phyloP scores from a whole-genome alignment of 2,113 vertebrate species.

The Odontesthes bonariensis region DNA sequence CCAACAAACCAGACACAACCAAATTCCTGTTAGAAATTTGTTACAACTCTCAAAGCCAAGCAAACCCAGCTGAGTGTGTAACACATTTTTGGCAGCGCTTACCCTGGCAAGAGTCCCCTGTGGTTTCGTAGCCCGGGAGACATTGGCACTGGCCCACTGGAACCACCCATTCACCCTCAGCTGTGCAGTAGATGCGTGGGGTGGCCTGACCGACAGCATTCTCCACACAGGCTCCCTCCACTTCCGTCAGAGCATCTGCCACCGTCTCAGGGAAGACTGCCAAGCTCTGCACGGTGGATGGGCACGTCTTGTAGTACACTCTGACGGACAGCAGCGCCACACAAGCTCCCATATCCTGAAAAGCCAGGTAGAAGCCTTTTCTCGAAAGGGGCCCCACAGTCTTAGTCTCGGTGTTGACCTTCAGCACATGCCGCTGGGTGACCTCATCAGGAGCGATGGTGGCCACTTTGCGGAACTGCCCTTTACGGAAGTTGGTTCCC shows the following conservation, averaged over 20 bases:
- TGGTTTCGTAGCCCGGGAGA: slow-evolving; percentile 86
- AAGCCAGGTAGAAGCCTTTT: slow-evolving; percentile 96
- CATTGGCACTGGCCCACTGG: slow-evolving; percentile 94
- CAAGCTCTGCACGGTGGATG: slow-evolving; percentile 84
- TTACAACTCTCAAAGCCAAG: slow-evolving; percentile 34
- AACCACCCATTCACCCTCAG: slow-evolving; percentile 95
- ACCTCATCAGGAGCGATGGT: slow-evolving; percentile 96
- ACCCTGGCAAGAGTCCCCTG: slow-evolving; percentile 89
- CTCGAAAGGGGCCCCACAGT: slow-evolving; percentile 84
- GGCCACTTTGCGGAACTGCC: slow-evolving; percentile 93
- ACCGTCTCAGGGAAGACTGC: slow-evolving; percentile 91
- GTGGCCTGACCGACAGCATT: slow-evolving; percentile 83
- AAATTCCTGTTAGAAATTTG: slow-evolving; percentile 56
- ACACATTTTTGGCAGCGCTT: slow-evolving; percentile 60
- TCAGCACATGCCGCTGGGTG: slow-evolving; percentile 84
- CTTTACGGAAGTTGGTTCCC: slow-evolving; percentile 95
- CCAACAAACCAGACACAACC: slow-evolving; percentile 44
- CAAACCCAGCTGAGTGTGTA: slow-evolving; percentile 44
- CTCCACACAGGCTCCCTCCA: slow-evolving; percentile 89
- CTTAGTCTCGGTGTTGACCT: slow-evolving; percentile 90
- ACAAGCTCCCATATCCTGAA: slow-evolving; percentile 95
- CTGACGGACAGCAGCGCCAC: slow-evolving; percentile 91
- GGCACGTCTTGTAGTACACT: slow-evolving; percentile 95
- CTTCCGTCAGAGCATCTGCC: slow-evolving; percentile 84
- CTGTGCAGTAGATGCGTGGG: slow-evolving; percentile 90